Base-by-base conservation (phyloP, 2,888 invertebrate species). In the Drosophila anomalata region DNA sequence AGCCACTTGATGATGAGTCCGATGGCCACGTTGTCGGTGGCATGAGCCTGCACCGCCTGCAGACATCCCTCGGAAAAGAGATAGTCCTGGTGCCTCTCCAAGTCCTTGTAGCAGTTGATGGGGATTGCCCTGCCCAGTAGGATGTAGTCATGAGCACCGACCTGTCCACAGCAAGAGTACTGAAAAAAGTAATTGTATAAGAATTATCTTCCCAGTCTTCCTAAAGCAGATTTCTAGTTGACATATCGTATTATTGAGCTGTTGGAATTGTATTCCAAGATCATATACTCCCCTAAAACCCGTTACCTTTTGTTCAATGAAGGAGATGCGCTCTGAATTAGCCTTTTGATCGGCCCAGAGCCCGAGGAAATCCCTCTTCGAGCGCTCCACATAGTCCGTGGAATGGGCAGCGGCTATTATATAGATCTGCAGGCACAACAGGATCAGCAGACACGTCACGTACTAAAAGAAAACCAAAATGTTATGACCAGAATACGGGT, bases 341-440 rank as follows among this genome's bases (percentile, higher is more conserved):
- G 61, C 41, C 2, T 70, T 70, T 36, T 70, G 79, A 79, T 88
- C 87, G 0, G 69, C 59, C 90, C 90, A 90, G 4, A 89, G 74
- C 5, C 66, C 74, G 14, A 78, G 58, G 20, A 90, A 88, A 20
- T 87, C 88, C 3, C 67, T 71, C 5, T 77, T 78, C 22, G 90
- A 85, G 39, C 87, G 80, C 50, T 84, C 72, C 41, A 81, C 85
- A 73, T 90, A 90, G 50, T 90, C 78, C 14, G 88, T 90, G n/a
- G 89, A 78, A 26, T 90, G 86, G 2, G 89, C 90, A 7, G 85
- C 90, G 14, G 79, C 81, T 59, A 90, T 81, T 31, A 90, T 89
- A 54, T 90, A 90, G 47, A 89, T 93, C 94, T 96, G 96, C 68
- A 95, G 92, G 65, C 96, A 94, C 91, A 96, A 94, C 75, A 96